Evolutionary conservation across 2,113 vertebrate genomes (phyloP).

Genomic region (Stomatorhinus ivindoensis): DNA sequence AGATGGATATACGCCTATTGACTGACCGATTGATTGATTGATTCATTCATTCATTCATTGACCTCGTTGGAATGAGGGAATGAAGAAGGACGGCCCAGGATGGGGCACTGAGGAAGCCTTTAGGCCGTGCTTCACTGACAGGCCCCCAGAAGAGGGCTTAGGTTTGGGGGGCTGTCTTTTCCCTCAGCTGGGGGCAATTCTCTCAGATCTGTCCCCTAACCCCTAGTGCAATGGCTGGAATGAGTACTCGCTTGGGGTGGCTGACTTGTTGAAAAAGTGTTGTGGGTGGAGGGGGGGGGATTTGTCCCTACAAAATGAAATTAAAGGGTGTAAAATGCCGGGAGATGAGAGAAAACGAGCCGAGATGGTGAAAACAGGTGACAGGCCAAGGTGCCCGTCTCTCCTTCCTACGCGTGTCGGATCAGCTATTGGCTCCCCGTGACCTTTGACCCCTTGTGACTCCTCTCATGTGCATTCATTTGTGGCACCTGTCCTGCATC

Average conservation of each 20-base stretch:
- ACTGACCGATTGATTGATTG: background rate
- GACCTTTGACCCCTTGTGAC: background rate
- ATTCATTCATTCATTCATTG: background rate
- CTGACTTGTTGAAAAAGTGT: slow-evolving; percentile 45
- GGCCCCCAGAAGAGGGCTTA: slow-evolving; percentile 34
- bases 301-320: slow-evolving; percentile 45
- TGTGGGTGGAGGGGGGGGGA: slow-evolving; percentile 33
- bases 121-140: slow-evolving; percentile 23
- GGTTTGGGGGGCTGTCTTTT: slow-evolving; percentile 18
- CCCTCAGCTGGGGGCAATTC: slow-evolving; percentile 48
- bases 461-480: background rate
- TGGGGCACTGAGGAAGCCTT: slow-evolving; percentile 36
- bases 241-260: slow-evolving; percentile 46
- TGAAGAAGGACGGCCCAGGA: background rate
- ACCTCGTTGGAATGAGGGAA: background rate
- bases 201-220: slow-evolving; percentile 46
- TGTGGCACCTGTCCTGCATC: slow-evolving; percentile 3
- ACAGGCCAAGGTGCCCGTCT: slow-evolving; percentile 49
- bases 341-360: slow-evolving; percentile 62
- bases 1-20: background rate
- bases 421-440: slow-evolving; percentile 26
- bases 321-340: slow-evolving; percentile 48
- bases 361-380: slow-evolving; percentile 78
- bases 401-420: slow-evolving; percentile 44
- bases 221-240: slow-evolving; percentile 53